Conservation (phyloP, 2,113 vertebrate species). For the Lamprotornis superbus region DNA sequence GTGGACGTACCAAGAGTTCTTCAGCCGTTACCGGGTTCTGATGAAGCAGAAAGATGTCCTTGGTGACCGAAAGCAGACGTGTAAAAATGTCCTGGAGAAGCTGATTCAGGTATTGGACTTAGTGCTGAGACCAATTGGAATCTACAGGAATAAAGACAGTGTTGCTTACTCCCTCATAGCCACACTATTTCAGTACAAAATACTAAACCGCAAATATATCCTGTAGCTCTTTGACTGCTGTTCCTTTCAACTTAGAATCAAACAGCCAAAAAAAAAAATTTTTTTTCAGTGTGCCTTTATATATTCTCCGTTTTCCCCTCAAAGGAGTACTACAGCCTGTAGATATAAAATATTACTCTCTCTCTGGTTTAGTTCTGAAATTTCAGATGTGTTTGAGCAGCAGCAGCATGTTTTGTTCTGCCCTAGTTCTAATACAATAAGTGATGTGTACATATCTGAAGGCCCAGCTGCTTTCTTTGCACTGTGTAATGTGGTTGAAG, state of each 20-base stretch:
- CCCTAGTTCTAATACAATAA: background rate
- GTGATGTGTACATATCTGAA: background rate
- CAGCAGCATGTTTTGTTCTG: background rate
- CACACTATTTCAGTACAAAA: background rate
- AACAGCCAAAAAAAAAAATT: background rate
- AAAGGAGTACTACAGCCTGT: background rate
- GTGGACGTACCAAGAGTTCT: constrained; percentile 99
- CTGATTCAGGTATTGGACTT: constrained; percentile 85
- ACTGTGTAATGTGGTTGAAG: background rate
- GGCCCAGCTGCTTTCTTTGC: background rate
- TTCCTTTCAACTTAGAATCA: background rate
- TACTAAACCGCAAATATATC: background rate
- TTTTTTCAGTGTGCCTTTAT: background rate
- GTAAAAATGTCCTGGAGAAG: constrained; percentile 93
- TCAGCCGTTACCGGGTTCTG: constrained; percentile 94
- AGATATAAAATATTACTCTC: background rate
- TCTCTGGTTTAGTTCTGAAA: background rate
- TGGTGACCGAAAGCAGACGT: constrained; percentile 89
- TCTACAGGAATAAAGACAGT: background rate
- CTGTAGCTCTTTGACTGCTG: background rate
- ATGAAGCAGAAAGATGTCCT: constrained; percentile 98
- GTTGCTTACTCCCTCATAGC: background rate
- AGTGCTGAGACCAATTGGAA: background rate
- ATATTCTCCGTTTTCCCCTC: background rate
- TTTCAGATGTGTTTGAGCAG: background rate